A percentile compares a stretch with the other conserved stretches of the same genome.
Evolutionary conservation across 2,113 vertebrate genomes (phyloP).

Genomic region (Spilogale gracilis): DNA sequence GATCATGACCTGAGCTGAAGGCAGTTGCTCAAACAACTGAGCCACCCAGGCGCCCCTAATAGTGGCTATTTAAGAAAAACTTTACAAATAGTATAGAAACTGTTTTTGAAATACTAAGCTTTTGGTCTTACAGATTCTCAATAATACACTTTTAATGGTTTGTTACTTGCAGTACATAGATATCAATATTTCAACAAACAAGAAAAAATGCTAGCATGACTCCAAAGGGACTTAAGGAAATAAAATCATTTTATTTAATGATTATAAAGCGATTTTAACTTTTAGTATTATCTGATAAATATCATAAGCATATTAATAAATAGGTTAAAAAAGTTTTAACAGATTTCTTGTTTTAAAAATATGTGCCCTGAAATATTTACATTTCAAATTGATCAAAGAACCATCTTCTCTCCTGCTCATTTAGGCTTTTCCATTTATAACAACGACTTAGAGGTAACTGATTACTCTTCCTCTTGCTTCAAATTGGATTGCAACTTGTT

Average conservation of each 20-base stretch:
- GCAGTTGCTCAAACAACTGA: too few species aligned
- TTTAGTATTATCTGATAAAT: neutral
- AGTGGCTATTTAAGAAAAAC: slow-evolving; percentile 19
- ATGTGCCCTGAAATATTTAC: neutral
- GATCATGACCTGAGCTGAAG: too few species aligned
- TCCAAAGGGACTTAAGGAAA: neutral
- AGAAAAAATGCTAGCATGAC: neutral
- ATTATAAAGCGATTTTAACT: neutral
- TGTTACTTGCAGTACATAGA: neutral
- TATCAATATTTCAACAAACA: neutral
- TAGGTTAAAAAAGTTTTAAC: neutral
- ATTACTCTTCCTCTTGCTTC: neutral
- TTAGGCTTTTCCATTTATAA: neutral
- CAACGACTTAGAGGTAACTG: neutral
- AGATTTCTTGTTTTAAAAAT: neutral
- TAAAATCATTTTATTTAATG: slow-evolving; percentile 22
- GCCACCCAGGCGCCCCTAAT: neutral
- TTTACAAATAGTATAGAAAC: neutral
- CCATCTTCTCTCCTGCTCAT: neutral
- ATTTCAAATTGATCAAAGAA: neutral
- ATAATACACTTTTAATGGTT: neutral
- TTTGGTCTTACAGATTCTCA: neutral
- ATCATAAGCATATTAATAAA: neutral
- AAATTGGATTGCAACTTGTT: slow-evolving; percentile 7
- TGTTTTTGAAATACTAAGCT: neutral